Evolutionary conservation across 2,888 invertebrate species (phyloP), one percentile per base, ranked within the genome.

Genomic region (Ypsolopha sequella): DNA sequence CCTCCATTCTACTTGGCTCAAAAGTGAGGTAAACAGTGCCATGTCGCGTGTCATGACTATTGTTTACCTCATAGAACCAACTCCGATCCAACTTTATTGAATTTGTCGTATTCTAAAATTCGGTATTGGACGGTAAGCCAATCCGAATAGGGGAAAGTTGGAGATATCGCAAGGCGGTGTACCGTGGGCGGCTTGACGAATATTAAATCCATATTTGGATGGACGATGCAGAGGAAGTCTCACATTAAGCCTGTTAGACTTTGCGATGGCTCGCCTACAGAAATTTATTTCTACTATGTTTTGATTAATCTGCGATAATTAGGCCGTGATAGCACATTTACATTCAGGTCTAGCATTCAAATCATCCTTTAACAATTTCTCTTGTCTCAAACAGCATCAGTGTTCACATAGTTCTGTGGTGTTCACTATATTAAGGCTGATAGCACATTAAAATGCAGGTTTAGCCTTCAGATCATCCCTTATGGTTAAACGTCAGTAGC

Each of bases 251-350:
- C 61, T 68, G 73, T 70, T 71, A 62, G 71, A 58, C 68, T 78
- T 81, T 81, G 85, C 84, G 85, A 85, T 86, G 60, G 61, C 62
- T 76, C 76, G 82, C 70, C 81, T 71, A 86, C 81, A n/a, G n/a
- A n/a, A n/a, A 84, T 35, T 9, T 24, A 4, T 4, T 14, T n/a
- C 11, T 34, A 47, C 36, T 47, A 34, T 3, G 8, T 43, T 11
- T 43, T 9, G 6, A 43, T 34, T 48, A 48, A 10, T 4, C 4
- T 43, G 14, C 45, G 3, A 45, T 9, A 14, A 11, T 14, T 24
- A 34, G 14, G n/a, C 6, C 34, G 45, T 45, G 45, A 13, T 41
- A 13, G 11, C 41, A 6, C 50, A 48, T 70, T 69, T 64, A 64
- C 68, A 68, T 68, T 64, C 66, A 58, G 59, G 59, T 55, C 58